phyloP scores from a whole-genome alignment of 2,888 invertebrate genomes.

The Brachycybe producta region DNA sequence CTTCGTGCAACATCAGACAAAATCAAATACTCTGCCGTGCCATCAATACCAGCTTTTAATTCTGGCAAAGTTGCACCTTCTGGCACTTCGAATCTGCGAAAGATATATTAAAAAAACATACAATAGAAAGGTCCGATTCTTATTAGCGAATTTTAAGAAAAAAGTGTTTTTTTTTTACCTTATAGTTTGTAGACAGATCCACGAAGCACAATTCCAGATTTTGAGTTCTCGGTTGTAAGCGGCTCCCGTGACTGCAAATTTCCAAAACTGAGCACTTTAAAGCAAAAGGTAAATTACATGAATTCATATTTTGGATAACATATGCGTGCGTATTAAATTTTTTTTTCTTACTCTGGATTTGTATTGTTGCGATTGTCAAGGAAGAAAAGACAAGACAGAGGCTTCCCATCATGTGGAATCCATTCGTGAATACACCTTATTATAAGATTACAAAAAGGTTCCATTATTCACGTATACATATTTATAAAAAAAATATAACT shows the following conservation, averaged over 20 bases:
- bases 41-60: constrained; percentile 67
- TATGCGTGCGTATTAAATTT: neutral
- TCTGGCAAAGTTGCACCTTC: constrained; percentile 32
- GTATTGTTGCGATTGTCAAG: constrained; percentile 79
- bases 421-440: constrained; percentile 77
- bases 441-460: constrained; percentile 7
- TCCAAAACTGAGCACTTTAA: constrained; percentile 76
- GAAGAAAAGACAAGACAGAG: constrained; percentile 80
- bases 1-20: constrained; percentile 75
- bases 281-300: constrained; percentile 23
- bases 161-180: constrained; percentile 32
- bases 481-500: neutral
- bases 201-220: constrained; percentile 88
- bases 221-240: constrained; percentile 80
- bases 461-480: neutral
- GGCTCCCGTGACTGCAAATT: constrained; percentile 83
- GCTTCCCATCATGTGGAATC: constrained; percentile 79
- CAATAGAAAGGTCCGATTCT: neutral
- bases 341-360: constrained; percentile 35
- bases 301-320: constrained; percentile 20
- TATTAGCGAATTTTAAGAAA: neutral
- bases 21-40: constrained; percentile 70
- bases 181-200: constrained; percentile 85
- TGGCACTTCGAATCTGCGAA: constrained; percentile 20
- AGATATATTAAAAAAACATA: neutral